These are phyloP conservation scores for Triplophysa tibetana DNA, from an alignment of 2,113 vertebrate genomes.

Conservation along the genomic window DNA sequence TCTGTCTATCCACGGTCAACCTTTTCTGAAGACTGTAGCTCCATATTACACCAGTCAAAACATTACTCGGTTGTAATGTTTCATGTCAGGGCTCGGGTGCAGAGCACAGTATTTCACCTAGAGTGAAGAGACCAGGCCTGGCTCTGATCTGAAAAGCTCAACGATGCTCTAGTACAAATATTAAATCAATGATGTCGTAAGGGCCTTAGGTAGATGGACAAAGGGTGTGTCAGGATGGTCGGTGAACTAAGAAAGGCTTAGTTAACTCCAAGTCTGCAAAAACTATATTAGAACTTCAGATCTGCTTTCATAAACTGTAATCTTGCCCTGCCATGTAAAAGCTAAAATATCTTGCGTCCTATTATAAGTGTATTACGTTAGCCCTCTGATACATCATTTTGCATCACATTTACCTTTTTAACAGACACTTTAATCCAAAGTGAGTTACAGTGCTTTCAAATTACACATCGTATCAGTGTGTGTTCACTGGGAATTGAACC, in stretches of 20 bases:
- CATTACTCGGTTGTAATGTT: slow-evolving; percentile 47
- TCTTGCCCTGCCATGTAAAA: too few species aligned
- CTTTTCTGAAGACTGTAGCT: slow-evolving; percentile 34
- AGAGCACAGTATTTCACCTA: slow-evolving; percentile 46
- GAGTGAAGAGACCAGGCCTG: slow-evolving; percentile 40
- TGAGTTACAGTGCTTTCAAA: too few species aligned
- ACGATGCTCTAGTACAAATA: neutral
- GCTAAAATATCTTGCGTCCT: too few species aligned
- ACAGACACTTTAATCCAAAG: too few species aligned
- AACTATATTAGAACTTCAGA: too few species aligned
- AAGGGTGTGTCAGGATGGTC: slow-evolving; percentile 7
- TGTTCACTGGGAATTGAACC: too few species aligned
- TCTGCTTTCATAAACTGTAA: too few species aligned
- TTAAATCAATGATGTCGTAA: neutral
- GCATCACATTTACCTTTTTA: too few species aligned
- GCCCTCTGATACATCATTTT: too few species aligned
- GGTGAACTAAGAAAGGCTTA: neutral
- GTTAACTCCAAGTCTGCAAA: too few species aligned
- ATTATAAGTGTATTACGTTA: too few species aligned
- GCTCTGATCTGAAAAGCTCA: slow-evolving; percentile 26
- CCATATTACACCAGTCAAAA: slow-evolving; percentile 45
- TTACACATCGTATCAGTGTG: too few species aligned
- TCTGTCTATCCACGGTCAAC: slow-evolving; percentile 26
- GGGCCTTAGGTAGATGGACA: neutral
- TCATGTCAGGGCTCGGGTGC: slow-evolving; percentile 34